Evolutionary conservation across 1,140 invertebrate genomes (phyloP), one percentile per base, ranked within the genome.

Genomic region (Dinoponera quadriceps): DNA sequence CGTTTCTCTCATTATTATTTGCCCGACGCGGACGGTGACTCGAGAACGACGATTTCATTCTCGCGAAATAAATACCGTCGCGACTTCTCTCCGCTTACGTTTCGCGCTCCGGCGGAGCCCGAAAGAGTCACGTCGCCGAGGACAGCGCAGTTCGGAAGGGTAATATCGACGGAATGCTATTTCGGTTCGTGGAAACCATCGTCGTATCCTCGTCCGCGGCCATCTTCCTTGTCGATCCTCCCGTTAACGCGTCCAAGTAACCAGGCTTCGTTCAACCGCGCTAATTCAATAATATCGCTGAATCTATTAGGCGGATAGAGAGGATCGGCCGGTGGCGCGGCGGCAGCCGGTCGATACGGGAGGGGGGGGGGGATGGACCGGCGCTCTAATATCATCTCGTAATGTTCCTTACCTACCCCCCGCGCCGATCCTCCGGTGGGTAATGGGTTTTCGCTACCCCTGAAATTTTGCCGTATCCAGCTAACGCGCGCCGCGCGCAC

Each of bases 221-320:
- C 75, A 38, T 57, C 75, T 80, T 80, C 59, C 75, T 18, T 51
- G 65, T 69, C 75, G 75, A 69, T 80, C 75, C 44, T 69, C 49
- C 66, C 80, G 68, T 59, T 83, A 83, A 66, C 57, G 60, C 62
- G 68, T 57, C 78, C 65, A 86, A 89, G 84, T 90, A 91, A 80
- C 82, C 74, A 73, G 59, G 84, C 82, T 91, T 87, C 89, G 87
- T 90, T 88, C 87, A 85, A 82, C 81, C 69, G 63, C 82, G 85
- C 85, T 93, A 91, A 93, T 93, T 93, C 90, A 92, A 92, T 93
- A 88, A 91, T 90, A 90, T 91, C 83, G 82, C 80, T 89, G 87
- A 92, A 92, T 93, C 87, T 92, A 91, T 92, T 92, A 92, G 89
- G 90, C 82, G 86, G 89, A 90, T 92, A 85, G n/a, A n/a, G n/a